A percentile compares a stretch with the other conserved stretches of the same genome.
phyloP scores from a whole-genome alignment of 2,888 invertebrate species.

The Bembecia ichneumoniformis region DNA sequence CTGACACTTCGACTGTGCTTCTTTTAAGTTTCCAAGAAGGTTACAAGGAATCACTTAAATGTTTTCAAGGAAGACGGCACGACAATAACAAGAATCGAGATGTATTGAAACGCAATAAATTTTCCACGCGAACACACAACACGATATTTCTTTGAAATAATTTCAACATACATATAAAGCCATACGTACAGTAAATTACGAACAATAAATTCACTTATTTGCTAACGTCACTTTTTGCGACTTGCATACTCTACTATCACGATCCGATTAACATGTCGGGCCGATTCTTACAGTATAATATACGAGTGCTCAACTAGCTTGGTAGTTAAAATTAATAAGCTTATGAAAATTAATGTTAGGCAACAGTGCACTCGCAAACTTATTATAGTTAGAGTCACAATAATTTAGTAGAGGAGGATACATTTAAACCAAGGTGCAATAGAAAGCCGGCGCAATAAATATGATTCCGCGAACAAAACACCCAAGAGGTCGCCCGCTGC shows the following conservation, averaged over 20 bases:
- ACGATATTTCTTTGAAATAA: too few relatives aligned
- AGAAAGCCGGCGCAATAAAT: conserved; percentile 43
- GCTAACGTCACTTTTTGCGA: background rate
- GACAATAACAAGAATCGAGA: too few relatives aligned
- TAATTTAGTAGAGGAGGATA: background rate
- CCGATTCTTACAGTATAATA: background rate
- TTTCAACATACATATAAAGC: too few relatives aligned
- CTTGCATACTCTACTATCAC: background rate
- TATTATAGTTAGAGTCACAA: background rate
- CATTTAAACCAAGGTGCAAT: conserved; percentile 15
- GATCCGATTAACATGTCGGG: background rate
- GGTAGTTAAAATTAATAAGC: background rate
- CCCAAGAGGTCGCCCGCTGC: conserved; percentile 63
- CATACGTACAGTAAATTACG: too few relatives aligned
- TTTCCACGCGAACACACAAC: too few relatives aligned
- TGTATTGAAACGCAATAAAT: too few relatives aligned
- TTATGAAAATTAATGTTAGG: background rate
- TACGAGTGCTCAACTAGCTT: background rate
- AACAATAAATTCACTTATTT: too few relatives aligned
- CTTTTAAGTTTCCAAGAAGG: too few relatives aligned
- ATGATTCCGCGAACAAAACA: conserved; percentile 55
- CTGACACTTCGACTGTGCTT: too few relatives aligned
- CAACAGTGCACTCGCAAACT: background rate
- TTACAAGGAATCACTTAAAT: too few relatives aligned
- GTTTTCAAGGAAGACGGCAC: too few relatives aligned